Conservation (phyloP, 2,888 invertebrate species). For the Catotricha subobsoleta region DNA sequence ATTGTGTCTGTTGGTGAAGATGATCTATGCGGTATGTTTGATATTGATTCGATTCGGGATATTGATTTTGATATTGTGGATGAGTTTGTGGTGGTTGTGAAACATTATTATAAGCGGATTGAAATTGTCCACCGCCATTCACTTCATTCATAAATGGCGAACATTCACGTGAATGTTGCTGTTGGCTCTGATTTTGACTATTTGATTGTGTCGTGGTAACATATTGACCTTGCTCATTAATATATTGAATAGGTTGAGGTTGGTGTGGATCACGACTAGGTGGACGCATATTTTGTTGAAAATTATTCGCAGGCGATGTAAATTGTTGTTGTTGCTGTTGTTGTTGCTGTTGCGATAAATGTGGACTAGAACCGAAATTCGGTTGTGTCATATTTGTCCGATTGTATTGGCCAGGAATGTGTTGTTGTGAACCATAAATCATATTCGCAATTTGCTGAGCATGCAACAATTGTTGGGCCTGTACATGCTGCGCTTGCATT, state of each 20-base stretch:
- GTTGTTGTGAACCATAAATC: slow-evolving; percentile 34
- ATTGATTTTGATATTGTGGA: slow-evolving; percentile 5
- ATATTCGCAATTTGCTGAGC: slow-evolving; percentile 35
- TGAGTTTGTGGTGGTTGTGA: slow-evolving; percentile 32
- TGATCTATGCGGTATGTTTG: slow-evolving; percentile 9
- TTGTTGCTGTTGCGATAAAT: slow-evolving; percentile 22
- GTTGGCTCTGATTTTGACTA: too few relatives aligned
- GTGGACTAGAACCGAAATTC: slow-evolving; percentile 29
- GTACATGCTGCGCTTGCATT: slow-evolving; percentile 44
- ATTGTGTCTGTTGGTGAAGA: slow-evolving; percentile 16
- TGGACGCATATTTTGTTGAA: slow-evolving; percentile 22
- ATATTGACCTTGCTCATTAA: slow-evolving; percentile 24
- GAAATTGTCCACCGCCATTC: slow-evolving; percentile 14
- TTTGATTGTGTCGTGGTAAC: slow-evolving; percentile 1
- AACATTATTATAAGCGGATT: slow-evolving; percentile 25
- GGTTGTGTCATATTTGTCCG: slow-evolving; percentile 18
- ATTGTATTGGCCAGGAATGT: slow-evolving; percentile 29
- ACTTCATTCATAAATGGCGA: slow-evolving; percentile 2
- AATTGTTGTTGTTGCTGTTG: background rate
- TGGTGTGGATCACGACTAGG: slow-evolving; percentile 27
- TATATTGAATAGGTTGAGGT: slow-evolving; percentile 28
- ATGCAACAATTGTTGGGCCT: slow-evolving; percentile 37
- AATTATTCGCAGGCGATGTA: too few relatives aligned
- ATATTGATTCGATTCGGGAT: slow-evolving; percentile 10
- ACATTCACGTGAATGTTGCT: slow-evolving; percentile 6